A percentile compares a stretch with the other conserved stretches of the same genome.
Evolutionary conservation across 2,113 vertebrate species (phyloP).

Genomic region (Amphiprion percula): DNA sequence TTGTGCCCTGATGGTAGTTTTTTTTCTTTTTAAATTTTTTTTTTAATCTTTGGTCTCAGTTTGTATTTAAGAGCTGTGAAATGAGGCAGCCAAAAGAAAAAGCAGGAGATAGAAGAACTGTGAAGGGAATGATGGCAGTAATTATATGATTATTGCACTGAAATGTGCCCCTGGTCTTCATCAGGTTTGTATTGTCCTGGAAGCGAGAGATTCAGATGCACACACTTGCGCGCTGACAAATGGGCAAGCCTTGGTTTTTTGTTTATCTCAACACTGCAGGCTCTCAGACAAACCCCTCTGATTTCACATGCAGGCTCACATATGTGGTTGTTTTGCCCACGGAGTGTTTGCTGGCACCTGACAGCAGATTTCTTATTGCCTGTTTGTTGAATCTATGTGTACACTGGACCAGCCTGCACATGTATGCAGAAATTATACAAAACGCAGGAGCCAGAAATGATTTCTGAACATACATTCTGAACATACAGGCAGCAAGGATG

Average conservation of each 20-base stretch:
- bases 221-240: slow-evolving; percentile 34
- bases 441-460: background rate
- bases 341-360: slow-evolving; percentile 50
- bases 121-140: slow-evolving; percentile 29
- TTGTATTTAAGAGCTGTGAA: slow-evolving; percentile 58
- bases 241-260: slow-evolving; percentile 27
- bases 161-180: slow-evolving; percentile 43
- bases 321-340: slow-evolving; percentile 46
- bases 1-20: slow-evolving; percentile 17
- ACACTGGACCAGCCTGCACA: background rate
- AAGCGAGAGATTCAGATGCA: slow-evolving; percentile 30
- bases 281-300: slow-evolving; percentile 51
- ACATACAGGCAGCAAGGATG: background rate
- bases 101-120: slow-evolving; percentile 35
- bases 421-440: slow-evolving; percentile 3
- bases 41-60: slow-evolving; percentile 18
- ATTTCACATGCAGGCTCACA: slow-evolving; percentile 63
- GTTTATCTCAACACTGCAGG: slow-evolving; percentile 72
- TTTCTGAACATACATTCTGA: slow-evolving; percentile 19
- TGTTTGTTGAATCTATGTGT: slow-evolving; percentile 18
- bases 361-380: slow-evolving; percentile 29
- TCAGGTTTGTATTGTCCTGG: slow-evolving; percentile 40
- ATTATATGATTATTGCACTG: slow-evolving; percentile 52
- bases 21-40: background rate
- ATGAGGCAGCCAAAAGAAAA: slow-evolving; percentile 44